Percentiles rank a stretch among this genome's conserved stretches.
phyloP scores from a whole-genome alignment of 1,140 invertebrate genomes.

The Arctopsyche grandis region DNA sequence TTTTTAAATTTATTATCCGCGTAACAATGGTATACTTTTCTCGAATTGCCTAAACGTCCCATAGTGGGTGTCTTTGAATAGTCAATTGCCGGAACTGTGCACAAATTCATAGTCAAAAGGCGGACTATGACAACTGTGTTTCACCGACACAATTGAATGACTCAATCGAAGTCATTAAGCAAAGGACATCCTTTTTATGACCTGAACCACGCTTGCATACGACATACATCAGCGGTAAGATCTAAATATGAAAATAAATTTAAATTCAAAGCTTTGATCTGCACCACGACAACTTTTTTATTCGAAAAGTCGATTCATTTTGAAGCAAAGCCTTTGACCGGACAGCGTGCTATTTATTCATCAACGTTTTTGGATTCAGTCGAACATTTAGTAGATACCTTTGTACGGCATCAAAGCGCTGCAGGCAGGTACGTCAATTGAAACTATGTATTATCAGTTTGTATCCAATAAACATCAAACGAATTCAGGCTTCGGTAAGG shows the following conservation, averaged over 20 bases:
- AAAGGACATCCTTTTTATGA: constrained; percentile 29
- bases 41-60: neutral
- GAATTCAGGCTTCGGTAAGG: too few species aligned
- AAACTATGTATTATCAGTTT: too few species aligned
- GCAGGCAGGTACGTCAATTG: too few species aligned
- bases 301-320: constrained; percentile 4
- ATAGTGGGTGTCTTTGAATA: constrained; percentile 12
- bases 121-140: constrained; percentile 14
- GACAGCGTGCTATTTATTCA: neutral
- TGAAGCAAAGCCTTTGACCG: neutral
- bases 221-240: too few species aligned
- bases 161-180: constrained; percentile 26
- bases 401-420: too few species aligned
- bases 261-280: too few species aligned
- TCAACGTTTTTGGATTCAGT: neutral
- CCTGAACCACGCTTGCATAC: neutral
- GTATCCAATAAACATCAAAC: too few species aligned
- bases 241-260: too few species aligned
- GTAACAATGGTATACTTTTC: too few species aligned
- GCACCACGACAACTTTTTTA: neutral
- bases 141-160: constrained; percentile 19
- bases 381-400: neutral
- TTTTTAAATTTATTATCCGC: too few species aligned
- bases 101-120: constrained; percentile 21
- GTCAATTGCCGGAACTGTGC: constrained; percentile 22